Conservation (phyloP, 2,888 invertebrate species). For the Eilema griseolum region DNA sequence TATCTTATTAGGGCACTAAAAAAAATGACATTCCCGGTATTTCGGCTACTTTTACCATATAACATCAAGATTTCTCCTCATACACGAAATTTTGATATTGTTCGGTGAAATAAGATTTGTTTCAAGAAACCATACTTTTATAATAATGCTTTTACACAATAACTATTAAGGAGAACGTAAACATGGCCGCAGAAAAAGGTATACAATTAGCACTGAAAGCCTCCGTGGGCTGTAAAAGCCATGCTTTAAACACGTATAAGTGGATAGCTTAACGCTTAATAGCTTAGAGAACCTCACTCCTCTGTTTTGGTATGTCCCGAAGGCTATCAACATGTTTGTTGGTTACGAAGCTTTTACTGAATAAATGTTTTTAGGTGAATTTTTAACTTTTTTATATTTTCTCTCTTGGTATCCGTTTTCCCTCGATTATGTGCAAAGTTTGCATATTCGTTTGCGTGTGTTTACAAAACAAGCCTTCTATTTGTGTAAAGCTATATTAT, state of each 20-base stretch:
- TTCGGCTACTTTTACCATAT: no score
- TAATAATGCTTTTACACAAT: not conserved
- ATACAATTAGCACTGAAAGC: slow-evolving; percentile 11
- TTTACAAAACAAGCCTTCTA: not conserved
- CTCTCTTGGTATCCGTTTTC: not conserved
- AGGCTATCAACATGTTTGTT: not conserved
- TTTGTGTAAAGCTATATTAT: no score
- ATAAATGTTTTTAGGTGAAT: not conserved
- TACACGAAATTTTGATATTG: not conserved
- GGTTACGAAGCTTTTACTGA: not conserved
- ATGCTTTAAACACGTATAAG: not conserved
- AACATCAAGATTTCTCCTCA: no score
- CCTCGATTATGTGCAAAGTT: not conserved
- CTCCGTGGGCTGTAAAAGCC: not conserved
- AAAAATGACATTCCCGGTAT: no score
- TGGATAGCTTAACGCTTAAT: slow-evolving; percentile 5
- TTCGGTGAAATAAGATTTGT: not conserved
- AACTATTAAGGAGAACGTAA: not conserved
- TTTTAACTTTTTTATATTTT: not conserved
- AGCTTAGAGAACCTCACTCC: not conserved
- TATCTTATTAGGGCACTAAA: no score
- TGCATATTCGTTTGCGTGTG: not conserved
- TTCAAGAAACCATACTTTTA: not conserved
- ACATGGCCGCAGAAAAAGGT: not conserved
- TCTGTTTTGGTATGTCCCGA: not conserved